Evolutionary conservation across 2,888 invertebrate species (phyloP), one percentile per base, ranked within the genome.

Genomic region (Morpho achilles): DNA sequence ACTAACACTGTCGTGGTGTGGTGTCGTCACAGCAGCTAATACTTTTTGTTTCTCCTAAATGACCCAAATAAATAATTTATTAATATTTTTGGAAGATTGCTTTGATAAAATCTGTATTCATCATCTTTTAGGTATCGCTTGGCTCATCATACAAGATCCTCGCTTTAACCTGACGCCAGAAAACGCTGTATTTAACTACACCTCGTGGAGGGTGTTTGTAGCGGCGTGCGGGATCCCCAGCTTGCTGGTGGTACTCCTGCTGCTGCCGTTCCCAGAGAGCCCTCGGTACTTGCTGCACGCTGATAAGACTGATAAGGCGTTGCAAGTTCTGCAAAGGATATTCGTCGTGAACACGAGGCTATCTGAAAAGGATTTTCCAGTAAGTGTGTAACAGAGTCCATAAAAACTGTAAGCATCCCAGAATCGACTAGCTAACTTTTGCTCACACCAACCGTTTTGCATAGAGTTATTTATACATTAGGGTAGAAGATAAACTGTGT

Each of bases 121-220:
- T 32, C 46, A 9, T 54, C n/a, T 8, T 45, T 68, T 76, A 90
- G 90, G 88, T 54, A 90, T 90, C 63, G 90, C 90, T 41, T 90
- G 81, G 80, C 77, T 87, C 53, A 88, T 90, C 62, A 90, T 90
- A 72, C 82, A 78, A 40, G 81, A 85, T 57, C 62, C 77, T 0
- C 66, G 72, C 1, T 88, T 89, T 71, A 83, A 86, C 66, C 67
- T 87, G 44, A 80, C 84, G 4, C 70, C 67, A 0, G 61, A 63
- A 0, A 79, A 65, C 0, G 80, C 79, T 0, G 69, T 67, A 40
- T 91, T 92, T 75, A 74, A 80, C 56, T 93, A 92, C 73, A 92
- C 87, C 1, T 92, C 94, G 0, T 94, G 94, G 94, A 77, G 94
- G 3, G 87, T 93, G 10, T 94, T 94, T 71, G 91, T 94, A 39